Conservation (phyloP, 2,888 invertebrate genomes). For the Copidosoma aretas region DNA sequence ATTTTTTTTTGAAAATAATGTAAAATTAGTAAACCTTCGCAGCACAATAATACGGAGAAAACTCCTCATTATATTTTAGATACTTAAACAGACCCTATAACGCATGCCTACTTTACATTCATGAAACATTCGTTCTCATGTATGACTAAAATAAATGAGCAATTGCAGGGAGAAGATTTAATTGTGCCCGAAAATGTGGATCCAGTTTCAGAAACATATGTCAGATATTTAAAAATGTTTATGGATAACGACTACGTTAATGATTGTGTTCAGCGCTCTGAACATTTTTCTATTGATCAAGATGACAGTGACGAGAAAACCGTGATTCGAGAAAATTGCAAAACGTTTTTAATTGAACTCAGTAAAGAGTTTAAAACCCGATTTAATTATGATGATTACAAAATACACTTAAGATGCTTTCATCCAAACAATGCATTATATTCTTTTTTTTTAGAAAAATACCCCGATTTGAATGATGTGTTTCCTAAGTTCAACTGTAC, state of each 20-base stretch:
- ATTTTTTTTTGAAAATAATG: background rate
- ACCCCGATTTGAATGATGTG: background rate
- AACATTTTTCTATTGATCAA: background rate
- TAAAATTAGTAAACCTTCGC: background rate
- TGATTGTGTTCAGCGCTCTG: background rate
- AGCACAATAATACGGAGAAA: background rate
- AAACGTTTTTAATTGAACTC: background rate
- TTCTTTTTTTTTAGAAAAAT: background rate
- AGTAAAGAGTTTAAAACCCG: background rate
- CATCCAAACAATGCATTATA: background rate
- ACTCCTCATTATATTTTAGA: background rate
- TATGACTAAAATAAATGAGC: background rate
- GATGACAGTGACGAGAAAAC: background rate
- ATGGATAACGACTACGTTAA: slow-evolving; percentile 8
- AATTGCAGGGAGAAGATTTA: slow-evolving; percentile 2
- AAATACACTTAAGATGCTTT: background rate
- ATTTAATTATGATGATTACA: background rate
- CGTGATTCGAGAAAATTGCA: background rate
- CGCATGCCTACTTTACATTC: background rate
- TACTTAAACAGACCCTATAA: background rate
- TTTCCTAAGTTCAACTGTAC: background rate
- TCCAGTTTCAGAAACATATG: background rate
- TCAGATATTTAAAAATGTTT: slow-evolving; percentile 8
- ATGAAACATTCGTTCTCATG: background rate
- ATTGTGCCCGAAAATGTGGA: background rate